phyloP scores from a whole-genome alignment of 2,888 invertebrate genomes.

The Argyresthia goedartella region DNA sequence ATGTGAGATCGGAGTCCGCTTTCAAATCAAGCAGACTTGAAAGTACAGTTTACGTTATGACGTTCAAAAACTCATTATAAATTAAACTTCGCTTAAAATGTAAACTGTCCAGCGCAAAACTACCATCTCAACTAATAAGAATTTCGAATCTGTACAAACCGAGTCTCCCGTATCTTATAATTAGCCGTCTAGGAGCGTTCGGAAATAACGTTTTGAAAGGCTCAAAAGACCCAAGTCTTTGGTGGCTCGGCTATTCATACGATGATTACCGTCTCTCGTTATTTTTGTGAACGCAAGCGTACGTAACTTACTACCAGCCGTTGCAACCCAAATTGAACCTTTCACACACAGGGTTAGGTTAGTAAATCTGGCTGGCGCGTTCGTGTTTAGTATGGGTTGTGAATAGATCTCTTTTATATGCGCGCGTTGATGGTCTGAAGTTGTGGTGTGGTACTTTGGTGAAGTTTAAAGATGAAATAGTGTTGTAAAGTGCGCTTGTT shows the following conservation, averaged over 20 bases:
- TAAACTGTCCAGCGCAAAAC: background rate
- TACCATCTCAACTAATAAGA: constrained; percentile 2
- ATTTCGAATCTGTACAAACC: constrained; percentile 21
- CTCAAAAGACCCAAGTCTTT: constrained; percentile 42
- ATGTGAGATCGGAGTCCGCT: too few species aligned
- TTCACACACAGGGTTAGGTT: constrained; percentile 16
- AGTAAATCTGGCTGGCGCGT: background rate
- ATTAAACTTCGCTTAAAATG: constrained; percentile 2
- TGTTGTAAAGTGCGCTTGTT: background rate
- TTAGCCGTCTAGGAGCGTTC: constrained; percentile 48
- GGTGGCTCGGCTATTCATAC: constrained; percentile 42
- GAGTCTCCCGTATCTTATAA: constrained; percentile 40
- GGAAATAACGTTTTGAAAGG: constrained; percentile 45
- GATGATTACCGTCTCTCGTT: constrained; percentile 61
- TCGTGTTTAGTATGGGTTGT: constrained; percentile 5
- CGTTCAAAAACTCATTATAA: constrained; percentile 4
- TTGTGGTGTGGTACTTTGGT: background rate
- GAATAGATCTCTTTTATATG: constrained; percentile 2
- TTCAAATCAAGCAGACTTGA: too few species aligned
- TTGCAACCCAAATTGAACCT: constrained; percentile 18
- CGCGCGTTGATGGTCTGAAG: constrained; percentile 7
- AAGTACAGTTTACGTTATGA: background rate
- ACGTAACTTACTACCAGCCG: constrained; percentile 26
- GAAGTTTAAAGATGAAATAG: background rate
- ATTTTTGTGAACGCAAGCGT: constrained; percentile 69